Evolutionary conservation across 2,797 vertebrate species (phyloP), one percentile per base, ranked within the genome.

Genomic region (Catamblyrhynchus diadema): DNA sequence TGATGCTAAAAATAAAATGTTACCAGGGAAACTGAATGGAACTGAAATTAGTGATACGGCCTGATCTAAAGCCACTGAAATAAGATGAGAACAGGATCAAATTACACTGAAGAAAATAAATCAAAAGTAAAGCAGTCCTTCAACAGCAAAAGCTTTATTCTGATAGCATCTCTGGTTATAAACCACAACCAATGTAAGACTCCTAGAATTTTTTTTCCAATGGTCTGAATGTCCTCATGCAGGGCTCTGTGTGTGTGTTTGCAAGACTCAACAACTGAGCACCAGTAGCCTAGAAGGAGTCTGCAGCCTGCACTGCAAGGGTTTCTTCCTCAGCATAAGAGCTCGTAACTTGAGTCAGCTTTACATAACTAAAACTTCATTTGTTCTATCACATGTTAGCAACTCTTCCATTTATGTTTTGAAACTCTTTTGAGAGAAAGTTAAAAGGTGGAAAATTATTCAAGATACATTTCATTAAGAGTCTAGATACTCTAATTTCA

Each of bases 1-100:
- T 48, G 78, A 81, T 79, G 69, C 92, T 91, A 96, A 95, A 94
- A 95, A 95, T 95, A 95, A 95, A 95, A 71, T 4, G 77, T 96
- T 95, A 75, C 94, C 93, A 95, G 42, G 96, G 95, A 94, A 95
- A 96, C 93, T 22, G 10, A 92, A 82, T 50, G 47, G 79, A 89
- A 88, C 30, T 87, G 81, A 92, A 94, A 96, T 93, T 89, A 96
- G 85, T 19, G 20, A 71, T 17, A 83, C 32, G 90, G 33, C 66
- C 81, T 86, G 80, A 91, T 92, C 79, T 88, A 75, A 79, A 94
- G 54, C 73, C 86, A 80, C 61, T 61, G 65, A 88, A 70, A 83
- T 78, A 85, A 82, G 71, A 85, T 48, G 41, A 54, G 74, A 95
- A 83, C 56, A 42, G n/a, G n/a, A 78, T 79, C 48, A 88, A 85